phyloP scores from a whole-genome alignment of 2,888 invertebrate genomes.

The Drosophila setosimentum region DNA sequence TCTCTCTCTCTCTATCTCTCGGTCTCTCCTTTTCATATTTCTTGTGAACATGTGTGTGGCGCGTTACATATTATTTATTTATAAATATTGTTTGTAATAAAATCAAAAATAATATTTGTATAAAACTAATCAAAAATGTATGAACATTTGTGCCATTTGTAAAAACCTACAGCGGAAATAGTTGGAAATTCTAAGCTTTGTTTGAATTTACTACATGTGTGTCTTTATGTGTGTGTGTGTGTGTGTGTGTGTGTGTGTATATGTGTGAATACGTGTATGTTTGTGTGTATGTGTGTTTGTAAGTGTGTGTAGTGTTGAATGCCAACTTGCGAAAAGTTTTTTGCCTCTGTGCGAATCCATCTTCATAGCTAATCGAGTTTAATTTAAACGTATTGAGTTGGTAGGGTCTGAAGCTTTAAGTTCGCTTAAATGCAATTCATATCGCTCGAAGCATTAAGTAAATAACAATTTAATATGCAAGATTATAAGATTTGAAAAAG shows the following conservation, averaged over 20 bases:
- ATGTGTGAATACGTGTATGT: not conserved
- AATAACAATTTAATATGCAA: not conserved
- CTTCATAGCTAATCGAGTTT: not conserved
- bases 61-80: slow-evolving; percentile 58
- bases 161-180: slow-evolving; percentile 42
- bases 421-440: not conserved
- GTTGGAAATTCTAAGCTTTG: slow-evolving; percentile 64
- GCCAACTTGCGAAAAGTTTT: slow-evolving; percentile 5
- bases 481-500: not conserved
- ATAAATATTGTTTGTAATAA: slow-evolving; percentile 54
- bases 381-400: not conserved
- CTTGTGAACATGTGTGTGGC: slow-evolving; percentile 12
- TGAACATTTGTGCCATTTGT: slow-evolving; percentile 41
- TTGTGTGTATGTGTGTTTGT: not conserved
- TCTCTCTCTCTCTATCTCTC: too few relatives aligned
- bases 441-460: not conserved
- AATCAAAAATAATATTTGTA: slow-evolving; percentile 72
- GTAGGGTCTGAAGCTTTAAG: slow-evolving; percentile 3
- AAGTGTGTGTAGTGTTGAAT: not conserved
- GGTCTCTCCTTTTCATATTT: slow-evolving; percentile 2
- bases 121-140: slow-evolving; percentile 65
- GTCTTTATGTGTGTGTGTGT: not conserved
- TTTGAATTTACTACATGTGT: slow-evolving; percentile 41
- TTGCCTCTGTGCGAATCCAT: not conserved
- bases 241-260: not conserved